Evolutionary conservation across 2,888 invertebrate species (phyloP).

Genomic region (Loripinus fragilis): DNA sequence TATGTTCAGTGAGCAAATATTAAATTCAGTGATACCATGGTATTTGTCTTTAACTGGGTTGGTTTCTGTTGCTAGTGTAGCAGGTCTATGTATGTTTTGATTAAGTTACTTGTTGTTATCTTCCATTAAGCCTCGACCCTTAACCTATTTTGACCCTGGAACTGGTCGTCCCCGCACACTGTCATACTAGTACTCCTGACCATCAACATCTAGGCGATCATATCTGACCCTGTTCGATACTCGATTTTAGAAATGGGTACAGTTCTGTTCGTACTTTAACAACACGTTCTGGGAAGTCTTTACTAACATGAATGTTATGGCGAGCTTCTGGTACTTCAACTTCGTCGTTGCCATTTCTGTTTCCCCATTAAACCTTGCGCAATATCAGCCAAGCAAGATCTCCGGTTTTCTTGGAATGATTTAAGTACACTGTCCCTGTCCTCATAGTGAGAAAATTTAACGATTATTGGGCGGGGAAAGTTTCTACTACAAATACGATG

Average conservation of each 20-base stretch:
- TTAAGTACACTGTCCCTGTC: no score
- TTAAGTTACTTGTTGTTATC: no score
- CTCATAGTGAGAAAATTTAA: conserved; percentile 1
- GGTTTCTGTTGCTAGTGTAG: neutral
- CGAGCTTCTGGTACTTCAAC: neutral
- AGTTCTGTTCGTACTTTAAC: no score
- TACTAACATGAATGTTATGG: neutral
- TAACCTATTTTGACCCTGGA: no score
- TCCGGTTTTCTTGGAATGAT: conserved; percentile 7
- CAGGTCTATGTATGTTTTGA: no score
- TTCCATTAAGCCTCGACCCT: neutral
- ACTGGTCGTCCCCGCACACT: neutral
- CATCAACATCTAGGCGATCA: neutral
- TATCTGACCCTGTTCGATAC: neutral
- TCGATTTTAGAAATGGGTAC: no score
- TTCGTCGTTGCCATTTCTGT: neutral
- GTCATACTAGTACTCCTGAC: neutral
- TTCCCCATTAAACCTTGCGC: neutral
- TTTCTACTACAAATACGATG: no score
- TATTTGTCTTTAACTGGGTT: neutral
- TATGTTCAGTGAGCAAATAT: no score
- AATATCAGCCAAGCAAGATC: neutral
- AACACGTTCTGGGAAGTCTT: no score
- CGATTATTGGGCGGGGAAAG: conserved; percentile 12
- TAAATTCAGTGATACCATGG: neutral